Evolutionary conservation across 2,113 vertebrate genomes (phyloP).

Genomic region (Sturnira hondurensis): DNA sequence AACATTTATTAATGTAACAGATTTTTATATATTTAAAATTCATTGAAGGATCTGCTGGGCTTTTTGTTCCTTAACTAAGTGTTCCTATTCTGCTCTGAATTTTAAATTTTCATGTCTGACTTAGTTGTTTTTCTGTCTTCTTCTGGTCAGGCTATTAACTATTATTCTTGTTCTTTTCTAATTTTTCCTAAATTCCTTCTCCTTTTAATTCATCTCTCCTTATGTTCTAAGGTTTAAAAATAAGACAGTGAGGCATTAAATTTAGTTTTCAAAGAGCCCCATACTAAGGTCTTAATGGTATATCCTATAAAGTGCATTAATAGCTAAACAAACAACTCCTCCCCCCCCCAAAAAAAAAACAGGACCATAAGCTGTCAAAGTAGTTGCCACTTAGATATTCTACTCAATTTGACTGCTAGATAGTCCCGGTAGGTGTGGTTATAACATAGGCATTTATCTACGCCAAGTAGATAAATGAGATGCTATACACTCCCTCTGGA

Average conservation of each 20-base stretch:
- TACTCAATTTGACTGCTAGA: neutral
- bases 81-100: neutral
- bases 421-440: neutral
- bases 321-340: neutral
- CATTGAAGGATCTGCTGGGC: neutral
- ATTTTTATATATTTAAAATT: neutral
- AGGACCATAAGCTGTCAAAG: neutral
- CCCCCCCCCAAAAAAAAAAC: slow-evolving; percentile 8
- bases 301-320: slow-evolving; percentile 16
- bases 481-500: neutral
- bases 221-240: neutral
- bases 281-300: neutral
- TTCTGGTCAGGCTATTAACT: neutral
- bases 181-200: neutral
- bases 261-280: neutral
- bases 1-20: neutral
- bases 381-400: neutral
- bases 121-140: neutral
- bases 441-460: neutral
- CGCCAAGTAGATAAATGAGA: neutral
- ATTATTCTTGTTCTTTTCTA: neutral
- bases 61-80: neutral
- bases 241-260: neutral
- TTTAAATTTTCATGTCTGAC: neutral
- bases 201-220: neutral